Conservation (phyloP, 2,113 vertebrate genomes). For the Mugil cephalus region DNA sequence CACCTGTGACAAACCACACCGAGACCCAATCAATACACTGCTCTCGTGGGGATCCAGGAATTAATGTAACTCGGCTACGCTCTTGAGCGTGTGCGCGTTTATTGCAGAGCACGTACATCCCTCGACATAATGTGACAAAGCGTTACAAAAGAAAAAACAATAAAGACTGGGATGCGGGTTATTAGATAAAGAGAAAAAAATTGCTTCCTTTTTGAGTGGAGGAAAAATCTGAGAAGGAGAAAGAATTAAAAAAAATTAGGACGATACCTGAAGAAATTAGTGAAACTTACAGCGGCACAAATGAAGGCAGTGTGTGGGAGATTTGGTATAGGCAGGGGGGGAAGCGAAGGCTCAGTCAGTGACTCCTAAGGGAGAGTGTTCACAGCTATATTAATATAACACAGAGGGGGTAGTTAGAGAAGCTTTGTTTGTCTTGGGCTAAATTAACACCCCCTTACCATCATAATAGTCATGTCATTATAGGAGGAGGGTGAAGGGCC, state of each 20-base stretch:
- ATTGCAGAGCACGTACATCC: neutral
- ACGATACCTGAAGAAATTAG: conserved; percentile 20
- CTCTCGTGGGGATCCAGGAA: conserved; percentile 50
- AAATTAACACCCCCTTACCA: conserved; percentile 71
- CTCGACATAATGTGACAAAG: neutral
- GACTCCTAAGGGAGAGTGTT: conserved; percentile 70
- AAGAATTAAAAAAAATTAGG: conserved; percentile 1
- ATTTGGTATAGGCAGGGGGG: conserved; percentile 22
- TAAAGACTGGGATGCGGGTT: neutral
- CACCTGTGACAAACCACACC: conserved; percentile 78
- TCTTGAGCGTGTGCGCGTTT: conserved; percentile 6
- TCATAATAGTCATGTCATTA: conserved; percentile 65
- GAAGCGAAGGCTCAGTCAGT: conserved; percentile 32
- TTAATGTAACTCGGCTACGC: conserved; percentile 61
- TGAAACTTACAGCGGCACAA: conserved; percentile 46
- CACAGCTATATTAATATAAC: conserved; percentile 76
- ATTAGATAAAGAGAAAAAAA: neutral
- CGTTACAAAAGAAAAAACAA: neutral
- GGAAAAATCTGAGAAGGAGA: neutral
- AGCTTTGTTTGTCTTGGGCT: conserved; percentile 76
- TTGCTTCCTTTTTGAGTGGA: neutral
- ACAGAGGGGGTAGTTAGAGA: conserved; percentile 67
- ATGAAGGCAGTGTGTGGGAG: conserved; percentile 63
- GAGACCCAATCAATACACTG: conserved; percentile 66
- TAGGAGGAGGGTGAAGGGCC: conserved; percentile 57